Base-by-base conservation (phyloP, 2,888 invertebrate genomes). In the Nemoura dubitans region DNA sequence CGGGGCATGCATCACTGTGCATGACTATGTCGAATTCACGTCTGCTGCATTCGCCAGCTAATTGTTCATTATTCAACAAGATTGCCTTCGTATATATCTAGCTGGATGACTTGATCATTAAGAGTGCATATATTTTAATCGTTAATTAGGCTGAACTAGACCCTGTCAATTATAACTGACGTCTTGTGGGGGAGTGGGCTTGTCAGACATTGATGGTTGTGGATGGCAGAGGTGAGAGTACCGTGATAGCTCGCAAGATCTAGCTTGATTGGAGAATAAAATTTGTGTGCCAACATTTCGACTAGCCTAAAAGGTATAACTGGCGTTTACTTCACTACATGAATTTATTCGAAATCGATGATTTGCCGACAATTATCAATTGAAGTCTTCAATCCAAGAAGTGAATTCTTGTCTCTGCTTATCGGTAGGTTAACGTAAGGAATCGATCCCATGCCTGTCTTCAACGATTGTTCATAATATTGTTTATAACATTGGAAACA, bases 1-100 rank as follows among this genome's bases (percentile, higher is more conserved):
- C 26, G 78, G 26, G 1, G 27, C 78, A 78, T 78, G 78, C 78
- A 78, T 78, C 78, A 14, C 78, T 1, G 78, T 78, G 78, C 78
- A 78, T 78, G 78, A 78, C 78, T 78, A 0, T 27, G 28, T 78
- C 28, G 78, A 78, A 78, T 78, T 78, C 16, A 26, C 27, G 78
- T 78, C 16, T 1, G 28, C 28, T 78, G 26, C 26, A 78, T 78
- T 78, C 14, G 28, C 28, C 25, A 26, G 7, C n/a, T 78, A 78
- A 27, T 78, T 27, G 26, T 27, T 78, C 78, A 26, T 27, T 78
- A 26, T 78, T 78, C 36, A 36, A 78, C 28, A 78, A 36, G 59
- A 59, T 59, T 59, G 59, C 59, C 16, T 59, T 59, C 59, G 59
- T 59, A 59, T 21, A 36, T 36, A 3, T 36, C 3, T 21, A 59